Evolutionary conservation across 2,888 invertebrate genomes (phyloP), one percentile per base, ranked within the genome.

Genomic region (Elmis aenea): DNA sequence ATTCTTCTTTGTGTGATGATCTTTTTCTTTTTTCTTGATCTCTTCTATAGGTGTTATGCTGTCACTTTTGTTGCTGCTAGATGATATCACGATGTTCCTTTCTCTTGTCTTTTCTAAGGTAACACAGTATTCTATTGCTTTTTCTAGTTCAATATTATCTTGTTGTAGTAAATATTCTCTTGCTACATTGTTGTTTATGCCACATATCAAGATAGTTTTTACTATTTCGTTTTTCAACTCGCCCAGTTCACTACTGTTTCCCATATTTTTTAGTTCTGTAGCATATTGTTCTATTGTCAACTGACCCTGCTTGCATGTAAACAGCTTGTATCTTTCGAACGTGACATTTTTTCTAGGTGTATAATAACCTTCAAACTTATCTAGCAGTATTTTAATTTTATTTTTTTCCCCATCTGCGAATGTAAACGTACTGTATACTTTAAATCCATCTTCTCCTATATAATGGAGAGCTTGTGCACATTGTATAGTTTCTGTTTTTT

Each of bases 121-220:
- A 48, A 47, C 9, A 50, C n/a, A n/a, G n/a, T n/a, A n/a, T n/a
- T n/a, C n/a, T n/a, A n/a, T n/a, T n/a, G n/a, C n/a, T n/a, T n/a
- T 29, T 2, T 48, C 45, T 16, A 54, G 28, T 2, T 45, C 36
- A 12, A 34, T 15, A 3, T 39, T 33, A 25, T 50, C 45, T 5
- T 46, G 34, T 45, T 50, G 41, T 12, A 54, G 25, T 27, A 56
- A 26, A 24, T 28, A 46, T 28, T 51, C 37, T 15, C 48, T 33
- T n/a, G 47, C 42, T 5, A 24, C 22, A 3, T 28, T 18, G 22
- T 48, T 42, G 9, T 11, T 13, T 4, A 52, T 39, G 8, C 54
- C 52, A 35, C 48, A 50, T n/a, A n/a, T n/a, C n/a, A n/a, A n/a
- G n/a, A n/a, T n/a, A n/a, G n/a, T n/a, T n/a, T n/a, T n/a, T n/a